These are phyloP conservation scores for human DNA, from an alignment of 2,113 vertebrate species.

Conservation along the genomic window DNA sequence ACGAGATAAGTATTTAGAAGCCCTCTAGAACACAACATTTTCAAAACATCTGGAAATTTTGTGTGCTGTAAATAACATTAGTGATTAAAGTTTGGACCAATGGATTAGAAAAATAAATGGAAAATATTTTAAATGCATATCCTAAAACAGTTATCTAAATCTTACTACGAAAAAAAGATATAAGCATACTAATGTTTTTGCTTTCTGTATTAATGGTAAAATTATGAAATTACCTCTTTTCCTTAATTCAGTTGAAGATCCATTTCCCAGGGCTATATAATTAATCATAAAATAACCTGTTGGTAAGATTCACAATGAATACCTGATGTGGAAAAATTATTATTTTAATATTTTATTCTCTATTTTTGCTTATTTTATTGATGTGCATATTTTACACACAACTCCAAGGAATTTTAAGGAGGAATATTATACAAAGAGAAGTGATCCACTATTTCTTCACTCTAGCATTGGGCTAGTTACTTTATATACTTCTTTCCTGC, in stretches of 20 bases:
- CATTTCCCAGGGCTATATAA: not conserved
- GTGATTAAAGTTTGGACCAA: not conserved
- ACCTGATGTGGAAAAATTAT: not conserved
- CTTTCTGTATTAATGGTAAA: not conserved
- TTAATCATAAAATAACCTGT: not conserved
- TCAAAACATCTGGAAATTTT: not conserved
- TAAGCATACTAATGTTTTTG: not conserved
- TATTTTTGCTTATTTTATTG: not conserved
- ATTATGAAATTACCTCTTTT: not conserved
- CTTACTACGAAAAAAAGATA: not conserved
- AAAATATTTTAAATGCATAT: not conserved
- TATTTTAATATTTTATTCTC: not conserved
- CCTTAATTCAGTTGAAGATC: not conserved
- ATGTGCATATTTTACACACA: not conserved
- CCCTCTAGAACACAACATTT: not conserved
- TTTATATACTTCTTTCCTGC: not conserved
- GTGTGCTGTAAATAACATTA: not conserved
- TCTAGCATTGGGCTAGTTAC: not conserved
- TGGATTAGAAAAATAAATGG: not conserved
- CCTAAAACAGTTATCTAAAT: not conserved
- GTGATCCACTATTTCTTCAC: not conserved
- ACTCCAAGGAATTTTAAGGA: not conserved
- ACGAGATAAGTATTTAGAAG: not conserved
- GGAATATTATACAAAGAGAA: not conserved
- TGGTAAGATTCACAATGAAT: not conserved